Base-by-base conservation (phyloP, 2,113 vertebrate species). In the Muntiacus muntjak region DNA sequence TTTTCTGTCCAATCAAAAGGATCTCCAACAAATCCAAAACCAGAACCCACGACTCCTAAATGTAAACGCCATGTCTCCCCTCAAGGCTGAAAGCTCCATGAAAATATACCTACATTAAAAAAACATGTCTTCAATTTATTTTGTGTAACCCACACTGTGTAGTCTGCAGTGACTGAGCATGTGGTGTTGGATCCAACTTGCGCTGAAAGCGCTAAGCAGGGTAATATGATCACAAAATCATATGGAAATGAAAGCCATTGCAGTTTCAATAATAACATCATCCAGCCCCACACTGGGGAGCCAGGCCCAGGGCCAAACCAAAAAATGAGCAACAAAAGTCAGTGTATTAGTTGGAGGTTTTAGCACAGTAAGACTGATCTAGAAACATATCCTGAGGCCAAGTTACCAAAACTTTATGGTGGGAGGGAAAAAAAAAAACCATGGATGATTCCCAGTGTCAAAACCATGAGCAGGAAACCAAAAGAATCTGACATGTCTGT, bases 381-480 rank as follows among this genome's bases (percentile, higher is more conserved):
- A 52, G 94, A 87, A 96, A 82, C 11, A 33, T 36, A 90, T 57
- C 33, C 54, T 52, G 60, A 97, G 60, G 82, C 45, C n/a, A 40
- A 87, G 79, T 91, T 93, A 89, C 90, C 55, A 74, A 87, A 95
- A 62, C 54, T 82, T 89, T 84, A 90, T 36, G 45, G 58, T 40
- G 33, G 95, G 57, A 30, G 36, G 76, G 19, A 25, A 87, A 81
- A 47, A 87, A 82, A 47, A 67, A 45, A 54, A 45, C 13, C 85
- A 82, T 81, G n/a, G 50, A 94, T 19, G 67, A 97, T 90, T 98
- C 98, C 89, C 52, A 87, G 82, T 88, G 26, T 62, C 47, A 57
- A 87, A 85, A 62, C 97, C 81, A 98, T 21, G n/a, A 97, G 47
- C n/a, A 40, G 81, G n/a, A 94, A 97, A 95, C 40, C 43, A 54